Evolutionary conservation across 2,888 invertebrate genomes (phyloP).

Genomic region (Parnassius mnemosyne): DNA sequence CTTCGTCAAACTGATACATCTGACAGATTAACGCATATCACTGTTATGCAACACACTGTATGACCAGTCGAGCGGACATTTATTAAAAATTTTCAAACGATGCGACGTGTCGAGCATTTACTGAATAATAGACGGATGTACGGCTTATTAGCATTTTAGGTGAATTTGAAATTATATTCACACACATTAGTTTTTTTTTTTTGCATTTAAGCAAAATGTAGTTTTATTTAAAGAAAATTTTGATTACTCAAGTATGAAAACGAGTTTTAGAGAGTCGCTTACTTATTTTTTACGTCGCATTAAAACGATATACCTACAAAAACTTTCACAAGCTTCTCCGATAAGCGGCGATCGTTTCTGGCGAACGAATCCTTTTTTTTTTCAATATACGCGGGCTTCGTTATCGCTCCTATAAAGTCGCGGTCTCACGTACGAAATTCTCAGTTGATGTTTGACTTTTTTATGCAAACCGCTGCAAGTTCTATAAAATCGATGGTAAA

Average conservation of each 20-base stretch:
- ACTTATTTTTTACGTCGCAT: conserved; percentile 15
- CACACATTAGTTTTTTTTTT: not conserved
- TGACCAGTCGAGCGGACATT: conserved; percentile 44
- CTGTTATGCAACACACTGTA: conserved; percentile 55
- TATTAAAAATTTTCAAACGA: conserved; percentile 39
- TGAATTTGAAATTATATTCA: conserved; percentile 13
- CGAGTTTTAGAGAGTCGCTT: too few species aligned
- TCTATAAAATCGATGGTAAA: conserved; percentile 3
- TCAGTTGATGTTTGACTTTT: conserved; percentile 11
- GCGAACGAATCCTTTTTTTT: conserved; percentile 24
- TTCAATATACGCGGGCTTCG: conserved; percentile 42
- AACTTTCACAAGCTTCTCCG: conserved; percentile 21
- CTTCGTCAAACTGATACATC: conserved; percentile 77
- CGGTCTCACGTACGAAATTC: conserved; percentile 27
- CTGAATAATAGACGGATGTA: conserved; percentile 25
- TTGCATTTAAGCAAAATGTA: too few species aligned
- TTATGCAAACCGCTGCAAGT: conserved; percentile 13
- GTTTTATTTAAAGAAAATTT: too few species aligned
- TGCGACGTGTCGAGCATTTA: conserved; percentile 15
- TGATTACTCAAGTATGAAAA: too few species aligned
- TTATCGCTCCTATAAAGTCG: conserved; percentile 61
- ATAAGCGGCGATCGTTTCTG: conserved; percentile 24
- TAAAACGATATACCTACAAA: conserved; percentile 15
- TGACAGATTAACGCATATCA: conserved; percentile 74
- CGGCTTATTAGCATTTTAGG: conserved; percentile 25